A percentile compares a stretch with the other conserved stretches of the same genome.
Evolutionary conservation across 2,113 vertebrate species (phyloP).

Genomic region (Paralichthys olivaceus): DNA sequence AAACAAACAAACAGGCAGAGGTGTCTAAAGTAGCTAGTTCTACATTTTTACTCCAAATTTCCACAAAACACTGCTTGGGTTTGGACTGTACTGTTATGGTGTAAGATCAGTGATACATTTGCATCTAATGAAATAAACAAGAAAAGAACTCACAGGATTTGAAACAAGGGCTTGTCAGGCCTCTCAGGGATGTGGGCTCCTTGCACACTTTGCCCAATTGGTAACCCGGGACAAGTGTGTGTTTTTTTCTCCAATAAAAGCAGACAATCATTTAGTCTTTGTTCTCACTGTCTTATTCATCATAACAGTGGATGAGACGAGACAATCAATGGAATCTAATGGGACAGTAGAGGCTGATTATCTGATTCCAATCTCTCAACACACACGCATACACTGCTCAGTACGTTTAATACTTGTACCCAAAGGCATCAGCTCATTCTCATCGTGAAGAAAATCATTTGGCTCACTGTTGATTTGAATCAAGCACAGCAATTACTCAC

Average conservation of each 20-base stretch:
- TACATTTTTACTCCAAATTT: background rate
- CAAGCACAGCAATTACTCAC: background rate
- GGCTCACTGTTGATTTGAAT: background rate
- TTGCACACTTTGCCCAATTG: no score
- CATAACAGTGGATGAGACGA: background rate
- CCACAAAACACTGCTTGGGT: no score
- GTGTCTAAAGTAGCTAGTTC: background rate
- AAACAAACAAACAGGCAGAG: background rate
- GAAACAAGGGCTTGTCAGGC: background rate
- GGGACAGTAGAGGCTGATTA: constrained; percentile 17
- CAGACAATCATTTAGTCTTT: background rate
- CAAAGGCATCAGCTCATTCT: background rate
- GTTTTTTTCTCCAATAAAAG: no score
- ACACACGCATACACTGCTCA: background rate
- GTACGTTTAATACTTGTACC: background rate
- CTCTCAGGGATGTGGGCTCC: no score
- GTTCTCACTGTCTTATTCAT: constrained; percentile 2
- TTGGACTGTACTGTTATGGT: background rate
- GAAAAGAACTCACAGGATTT: background rate
- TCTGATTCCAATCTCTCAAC: background rate
- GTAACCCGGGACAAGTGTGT: no score
- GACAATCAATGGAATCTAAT: constrained; percentile 20
- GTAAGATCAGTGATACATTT: background rate
- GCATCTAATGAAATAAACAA: background rate
- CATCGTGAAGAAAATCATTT: background rate